Evolutionary conservation across 2,797 vertebrate genomes (phyloP), one percentile per base, ranked within the genome.

Genomic region (Sphenodon punctatus): DNA sequence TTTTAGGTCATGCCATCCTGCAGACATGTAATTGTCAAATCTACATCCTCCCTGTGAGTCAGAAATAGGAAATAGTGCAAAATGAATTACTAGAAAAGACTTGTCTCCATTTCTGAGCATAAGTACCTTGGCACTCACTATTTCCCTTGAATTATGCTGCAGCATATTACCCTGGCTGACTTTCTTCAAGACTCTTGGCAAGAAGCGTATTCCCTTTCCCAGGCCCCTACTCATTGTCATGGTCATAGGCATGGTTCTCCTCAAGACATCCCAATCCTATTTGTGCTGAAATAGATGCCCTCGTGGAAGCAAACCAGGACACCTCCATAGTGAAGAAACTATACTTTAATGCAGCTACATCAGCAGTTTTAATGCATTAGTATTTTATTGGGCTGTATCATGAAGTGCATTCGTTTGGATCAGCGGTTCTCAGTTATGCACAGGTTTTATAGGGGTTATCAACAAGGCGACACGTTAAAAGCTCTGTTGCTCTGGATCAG

Each of bases 321-420:
- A 25, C 55, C 45, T 81, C 45, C 63, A 1, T 38, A 49, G 71
- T 83, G 66, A 86, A 65, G 48, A 86, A 72, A 71, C 69, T 70
- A 71, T 70, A 30, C 38, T 87, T 67, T 88, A 85, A 83, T 85
- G 73, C 70, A 46, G 38, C 76, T 84, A 78, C 78, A 68, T 92
- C 89, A 92, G 90, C 85, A 90, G 45, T 92, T 88, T 49, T 53
- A 42, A 64, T 68, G 69, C 85, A 85, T 90, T 91, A 84, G 79
- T 93, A 72, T 88, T 93, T 92, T 91, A 89, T 92, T 87, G 73
- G 79, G 66, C 65, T 63, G 32, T 79, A 48, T 58, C 53, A 71
- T 67, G 85, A 89, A 84, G 32, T 79, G 72, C 87, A 70, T 88
- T 84, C 86, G 78, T 36, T 67, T 71, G 55, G 75, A 78, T 90